Evolutionary conservation across 2,797 vertebrate species (phyloP).

Genomic region (Lerista edwardsae): DNA sequence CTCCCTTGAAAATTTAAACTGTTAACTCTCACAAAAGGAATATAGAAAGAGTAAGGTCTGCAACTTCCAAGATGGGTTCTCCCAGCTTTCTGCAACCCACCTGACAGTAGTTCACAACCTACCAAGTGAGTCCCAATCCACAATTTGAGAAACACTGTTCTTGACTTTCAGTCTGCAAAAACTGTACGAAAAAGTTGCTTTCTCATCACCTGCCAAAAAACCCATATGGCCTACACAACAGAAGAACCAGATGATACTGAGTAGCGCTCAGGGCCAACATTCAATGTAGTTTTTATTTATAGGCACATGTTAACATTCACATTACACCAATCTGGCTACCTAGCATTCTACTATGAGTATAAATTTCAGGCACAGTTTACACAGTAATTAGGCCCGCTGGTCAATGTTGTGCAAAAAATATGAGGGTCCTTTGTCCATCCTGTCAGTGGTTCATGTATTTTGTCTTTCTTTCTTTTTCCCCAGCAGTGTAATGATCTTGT

Average conservation of each 20-base stretch:
- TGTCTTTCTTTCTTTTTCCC: constrained; percentile 28
- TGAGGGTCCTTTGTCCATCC: not conserved
- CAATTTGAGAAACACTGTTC: too few species aligned
- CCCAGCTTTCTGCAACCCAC: too few species aligned
- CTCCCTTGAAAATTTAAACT: too few species aligned
- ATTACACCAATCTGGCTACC: too few species aligned
- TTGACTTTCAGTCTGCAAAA: not conserved
- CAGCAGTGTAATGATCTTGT: constrained; percentile 4
- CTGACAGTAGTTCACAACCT: too few species aligned
- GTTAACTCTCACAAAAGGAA: too few species aligned
- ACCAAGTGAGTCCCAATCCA: too few species aligned
- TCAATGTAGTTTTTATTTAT: not conserved
- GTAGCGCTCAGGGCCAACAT: not conserved
- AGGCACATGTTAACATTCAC: not conserved
- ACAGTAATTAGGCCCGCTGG: constrained; percentile 23
- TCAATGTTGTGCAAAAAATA: constrained; percentile 28
- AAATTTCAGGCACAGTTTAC: not conserved
- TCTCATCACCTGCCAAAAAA: not conserved
- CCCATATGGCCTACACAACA: not conserved
- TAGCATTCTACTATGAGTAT: too few species aligned
- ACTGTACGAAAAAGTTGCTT: not conserved
- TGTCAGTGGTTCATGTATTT: constrained; percentile 19
- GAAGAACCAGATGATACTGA: not conserved
- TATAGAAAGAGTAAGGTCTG: too few species aligned
- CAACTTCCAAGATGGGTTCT: too few species aligned